A percentile compares a stretch with the other conserved stretches of the same genome.
phyloP scores from a whole-genome alignment of 2,888 invertebrate genomes.

The Rhopalosiphum nymphaeae region DNA sequence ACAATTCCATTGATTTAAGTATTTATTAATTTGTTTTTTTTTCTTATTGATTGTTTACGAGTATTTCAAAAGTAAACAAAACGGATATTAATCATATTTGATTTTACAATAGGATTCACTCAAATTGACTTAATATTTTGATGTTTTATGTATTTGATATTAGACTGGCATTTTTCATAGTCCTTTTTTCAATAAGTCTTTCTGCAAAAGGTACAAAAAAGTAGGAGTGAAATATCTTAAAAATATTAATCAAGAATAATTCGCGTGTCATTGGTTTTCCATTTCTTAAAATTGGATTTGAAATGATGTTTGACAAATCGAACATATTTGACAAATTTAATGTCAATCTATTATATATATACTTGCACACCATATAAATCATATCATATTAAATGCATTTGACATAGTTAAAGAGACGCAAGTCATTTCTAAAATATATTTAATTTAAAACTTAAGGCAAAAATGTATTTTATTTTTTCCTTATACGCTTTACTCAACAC shows the following conservation, averaged over 20 bases:
- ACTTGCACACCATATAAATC: not conserved
- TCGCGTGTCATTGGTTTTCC: not conserved
- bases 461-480: not conserved
- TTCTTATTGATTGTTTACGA: not conserved
- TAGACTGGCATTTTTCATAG: not conserved
- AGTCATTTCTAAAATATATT: not conserved
- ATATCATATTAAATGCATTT: not conserved
- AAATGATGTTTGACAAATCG: slow-evolving; percentile 13
- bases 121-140: not conserved
- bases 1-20: too few species aligned
- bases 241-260: not conserved
- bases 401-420: not conserved
- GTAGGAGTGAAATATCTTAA: not conserved
- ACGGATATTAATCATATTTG: not conserved
- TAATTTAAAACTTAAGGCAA: not conserved
- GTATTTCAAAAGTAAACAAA: not conserved
- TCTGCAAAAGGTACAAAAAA: not conserved
- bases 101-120: not conserved
- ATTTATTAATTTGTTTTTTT: not conserved
- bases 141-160: not conserved
- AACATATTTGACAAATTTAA: not conserved
- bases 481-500: not conserved
- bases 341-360: not conserved
- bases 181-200: not conserved
- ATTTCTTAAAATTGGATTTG: slow-evolving; percentile 14